Evolutionary conservation across 1,140 invertebrate species (phyloP).

Genomic region (Panagrolaimus sp.): DNA sequence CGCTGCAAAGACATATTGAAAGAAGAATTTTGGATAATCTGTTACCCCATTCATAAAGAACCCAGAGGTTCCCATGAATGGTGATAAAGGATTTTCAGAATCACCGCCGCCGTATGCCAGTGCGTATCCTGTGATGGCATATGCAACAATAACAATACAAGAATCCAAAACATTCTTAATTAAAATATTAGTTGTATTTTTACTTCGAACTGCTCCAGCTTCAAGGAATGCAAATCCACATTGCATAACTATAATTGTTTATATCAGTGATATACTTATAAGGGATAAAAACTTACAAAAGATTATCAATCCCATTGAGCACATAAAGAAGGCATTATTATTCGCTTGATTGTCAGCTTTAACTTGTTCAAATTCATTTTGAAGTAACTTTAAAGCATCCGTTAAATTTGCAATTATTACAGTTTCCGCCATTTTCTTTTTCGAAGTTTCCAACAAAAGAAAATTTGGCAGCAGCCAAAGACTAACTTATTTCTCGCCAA

Average conservation of each 20-base stretch:
- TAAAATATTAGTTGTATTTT: constrained; percentile 65
- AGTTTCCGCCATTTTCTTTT: no score
- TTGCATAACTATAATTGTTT: constrained; percentile 63
- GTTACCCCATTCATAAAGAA: constrained; percentile 40
- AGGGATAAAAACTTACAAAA: constrained; percentile 39
- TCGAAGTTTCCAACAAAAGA: no score
- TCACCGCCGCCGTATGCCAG: constrained; percentile 62
- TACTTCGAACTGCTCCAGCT: constrained; percentile 64
- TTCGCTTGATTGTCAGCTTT: constrained; percentile 16
- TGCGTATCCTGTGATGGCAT: constrained; percentile 64
- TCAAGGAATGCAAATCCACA: constrained; percentile 65
- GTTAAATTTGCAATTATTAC: no score
- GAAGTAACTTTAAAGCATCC: no score
- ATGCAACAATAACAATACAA: constrained; percentile 64
- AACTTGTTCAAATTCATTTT: no score
- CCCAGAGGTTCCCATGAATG: constrained; percentile 43
- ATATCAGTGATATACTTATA: neutral
- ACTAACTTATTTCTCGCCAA: no score
- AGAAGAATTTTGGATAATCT: constrained; percentile 59
- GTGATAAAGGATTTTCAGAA: constrained; percentile 17
- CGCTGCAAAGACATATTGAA: constrained; percentile 64
- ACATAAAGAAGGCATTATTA: constrained; percentile 44
- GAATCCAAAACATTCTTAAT: constrained; percentile 65
- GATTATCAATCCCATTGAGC: constrained; percentile 45
- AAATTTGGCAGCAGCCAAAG: no score